Evolutionary conservation across 2,888 invertebrate genomes (phyloP).

Genomic region (Melieria picta): DNA sequence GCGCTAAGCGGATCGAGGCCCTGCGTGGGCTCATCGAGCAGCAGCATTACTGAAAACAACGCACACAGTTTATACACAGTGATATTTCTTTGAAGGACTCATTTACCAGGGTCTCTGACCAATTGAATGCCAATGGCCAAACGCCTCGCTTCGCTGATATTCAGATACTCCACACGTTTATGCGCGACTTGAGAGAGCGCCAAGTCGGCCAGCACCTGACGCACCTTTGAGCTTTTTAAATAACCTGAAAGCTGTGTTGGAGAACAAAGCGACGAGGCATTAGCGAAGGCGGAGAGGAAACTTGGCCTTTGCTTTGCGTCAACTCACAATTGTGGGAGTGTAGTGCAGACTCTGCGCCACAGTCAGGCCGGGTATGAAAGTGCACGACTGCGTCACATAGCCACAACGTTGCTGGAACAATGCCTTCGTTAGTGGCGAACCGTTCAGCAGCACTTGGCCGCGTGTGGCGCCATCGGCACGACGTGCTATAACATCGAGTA

Average conservation of each 20-base stretch:
- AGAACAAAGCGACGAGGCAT: neutral
- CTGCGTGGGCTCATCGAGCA: conserved; percentile 94
- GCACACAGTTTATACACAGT: neutral
- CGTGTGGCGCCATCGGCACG: conserved; percentile 83
- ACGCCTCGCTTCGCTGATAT: conserved; percentile 88
- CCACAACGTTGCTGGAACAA: conserved; percentile 88
- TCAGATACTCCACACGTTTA: conserved; percentile 83
- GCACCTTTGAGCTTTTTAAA: conserved; percentile 84
- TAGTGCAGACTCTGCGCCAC: conserved; percentile 87
- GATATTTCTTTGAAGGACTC: neutral
- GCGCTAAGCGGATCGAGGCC: conserved; percentile 95
- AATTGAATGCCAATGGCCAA: conserved; percentile 92
- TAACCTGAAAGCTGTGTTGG: conserved; percentile 74
- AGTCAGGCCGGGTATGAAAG: conserved; percentile 85
- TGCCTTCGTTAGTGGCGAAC: conserved; percentile 81
- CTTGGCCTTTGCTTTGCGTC: neutral
- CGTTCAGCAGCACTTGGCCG: conserved; percentile 90
- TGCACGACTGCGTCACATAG: conserved; percentile 87
- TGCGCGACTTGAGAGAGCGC: conserved; percentile 91
- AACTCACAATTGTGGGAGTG: conserved; percentile 78
- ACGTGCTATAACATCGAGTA: conserved; percentile 90
- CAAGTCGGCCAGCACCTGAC: conserved; percentile 91
- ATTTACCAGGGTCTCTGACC: conserved; percentile 88
- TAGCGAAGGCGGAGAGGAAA: neutral
- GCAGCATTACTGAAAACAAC: conserved; percentile 76